A percentile compares a stretch with the other conserved stretches of the same genome.
These are phyloP conservation scores for Monopis laevigella DNA, from an alignment of 2,888 invertebrate species.

Conservation along the genomic window DNA sequence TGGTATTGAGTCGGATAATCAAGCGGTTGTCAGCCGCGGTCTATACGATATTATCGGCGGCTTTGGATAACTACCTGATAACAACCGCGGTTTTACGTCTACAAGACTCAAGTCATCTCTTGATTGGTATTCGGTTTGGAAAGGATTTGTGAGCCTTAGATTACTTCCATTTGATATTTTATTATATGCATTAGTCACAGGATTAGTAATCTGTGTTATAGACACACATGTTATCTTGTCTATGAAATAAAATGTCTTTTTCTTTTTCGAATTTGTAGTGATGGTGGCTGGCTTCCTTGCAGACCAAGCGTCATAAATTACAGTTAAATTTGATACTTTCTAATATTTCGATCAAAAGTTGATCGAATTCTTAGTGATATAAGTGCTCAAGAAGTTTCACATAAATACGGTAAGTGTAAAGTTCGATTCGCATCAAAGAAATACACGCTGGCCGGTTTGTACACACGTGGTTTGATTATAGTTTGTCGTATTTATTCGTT, in stretches of 20 bases:
- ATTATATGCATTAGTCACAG: too few species aligned
- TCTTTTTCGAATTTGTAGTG: slow-evolving; percentile 67
- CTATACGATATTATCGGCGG: too few species aligned
- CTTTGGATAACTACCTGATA: too few species aligned
- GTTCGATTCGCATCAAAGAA: slow-evolving; percentile 39
- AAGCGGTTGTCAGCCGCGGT: too few species aligned
- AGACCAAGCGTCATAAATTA: slow-evolving; percentile 60
- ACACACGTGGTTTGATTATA: slow-evolving; percentile 55
- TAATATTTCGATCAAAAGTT: slow-evolving; percentile 41
- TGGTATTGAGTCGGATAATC: too few species aligned
- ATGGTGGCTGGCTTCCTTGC: slow-evolving; percentile 68
- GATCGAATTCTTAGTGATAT: slow-evolving; percentile 50
- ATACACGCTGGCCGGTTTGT: slow-evolving; percentile 56
- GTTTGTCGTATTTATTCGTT: slow-evolving; percentile 19
- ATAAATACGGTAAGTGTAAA: slow-evolving; percentile 57
- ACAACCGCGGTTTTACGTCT: too few species aligned
- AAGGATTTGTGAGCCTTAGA: too few species aligned
- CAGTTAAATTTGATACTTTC: slow-evolving; percentile 46
- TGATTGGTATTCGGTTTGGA: too few species aligned
- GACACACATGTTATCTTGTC: slow-evolving; percentile 50
- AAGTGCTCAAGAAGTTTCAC: slow-evolving; percentile 62
- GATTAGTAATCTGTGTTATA: too few species aligned
- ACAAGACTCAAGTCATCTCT: too few species aligned
- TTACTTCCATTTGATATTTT: too few species aligned
- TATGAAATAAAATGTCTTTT: slow-evolving; percentile 64